Evolutionary conservation across 2,797 vertebrate species (phyloP).

Genomic region (Thamnophis elegans): DNA sequence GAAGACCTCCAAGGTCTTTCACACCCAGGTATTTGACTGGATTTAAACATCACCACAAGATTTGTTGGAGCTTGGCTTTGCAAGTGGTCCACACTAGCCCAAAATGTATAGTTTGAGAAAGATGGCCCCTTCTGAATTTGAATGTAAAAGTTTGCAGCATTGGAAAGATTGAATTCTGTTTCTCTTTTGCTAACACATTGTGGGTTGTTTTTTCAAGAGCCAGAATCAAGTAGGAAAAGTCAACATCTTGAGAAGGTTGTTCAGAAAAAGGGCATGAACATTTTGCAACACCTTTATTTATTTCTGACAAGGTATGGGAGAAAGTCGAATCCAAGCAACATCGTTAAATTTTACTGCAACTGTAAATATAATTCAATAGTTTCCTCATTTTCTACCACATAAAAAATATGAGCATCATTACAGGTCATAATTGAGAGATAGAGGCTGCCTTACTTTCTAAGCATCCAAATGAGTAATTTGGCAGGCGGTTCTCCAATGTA

Average conservation of each 20-base stretch:
- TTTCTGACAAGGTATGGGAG: neutral
- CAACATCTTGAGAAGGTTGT: neutral
- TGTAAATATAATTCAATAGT: neutral
- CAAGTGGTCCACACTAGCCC: neutral
- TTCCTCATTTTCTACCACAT: neutral
- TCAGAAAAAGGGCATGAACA: too few species aligned
- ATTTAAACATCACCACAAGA: neutral
- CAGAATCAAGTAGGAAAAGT: too few species aligned
- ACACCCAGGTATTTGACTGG: neutral
- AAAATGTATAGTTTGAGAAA: too few species aligned
- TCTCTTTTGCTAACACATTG: neutral
- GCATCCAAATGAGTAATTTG: constrained; percentile 20
- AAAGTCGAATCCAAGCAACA: neutral
- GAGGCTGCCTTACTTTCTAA: neutral
- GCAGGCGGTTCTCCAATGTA: constrained; percentile 21
- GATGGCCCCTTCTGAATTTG: neutral
- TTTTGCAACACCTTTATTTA: neutral
- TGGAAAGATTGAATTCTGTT: neutral
- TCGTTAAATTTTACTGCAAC: neutral
- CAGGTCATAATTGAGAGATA: constrained; percentile 2
- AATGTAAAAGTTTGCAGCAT: neutral
- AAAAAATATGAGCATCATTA: neutral
- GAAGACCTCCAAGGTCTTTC: neutral
- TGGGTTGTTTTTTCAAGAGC: too few species aligned
- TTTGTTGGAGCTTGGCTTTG: neutral